Evolutionary conservation across 2,113 vertebrate species (phyloP).

Genomic region (Salminus brasiliensis): DNA sequence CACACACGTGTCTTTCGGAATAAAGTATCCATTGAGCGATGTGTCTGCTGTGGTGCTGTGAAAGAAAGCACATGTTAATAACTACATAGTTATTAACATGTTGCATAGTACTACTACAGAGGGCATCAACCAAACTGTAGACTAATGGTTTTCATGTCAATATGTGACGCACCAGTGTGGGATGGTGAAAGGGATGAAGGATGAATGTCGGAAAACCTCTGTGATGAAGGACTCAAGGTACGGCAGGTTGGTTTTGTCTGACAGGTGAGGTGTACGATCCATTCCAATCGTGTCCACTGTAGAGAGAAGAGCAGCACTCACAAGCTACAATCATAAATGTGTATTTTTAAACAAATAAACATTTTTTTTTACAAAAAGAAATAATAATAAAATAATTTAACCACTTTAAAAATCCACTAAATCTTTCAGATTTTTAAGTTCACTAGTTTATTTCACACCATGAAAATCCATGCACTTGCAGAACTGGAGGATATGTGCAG

Average conservation of each 20-base stretch:
- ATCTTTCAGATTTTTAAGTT: no score
- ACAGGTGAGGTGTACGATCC: conserved; percentile 75
- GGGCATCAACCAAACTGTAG: not conserved
- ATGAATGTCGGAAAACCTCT: conserved; percentile 88
- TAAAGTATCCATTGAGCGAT: conserved; percentile 83
- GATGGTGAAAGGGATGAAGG: conserved; percentile 91
- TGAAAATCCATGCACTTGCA: conserved; percentile 18
- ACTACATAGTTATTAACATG: not conserved
- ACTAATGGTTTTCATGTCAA: not conserved
- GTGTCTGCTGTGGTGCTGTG: conserved; percentile 86
- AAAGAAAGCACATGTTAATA: conserved; percentile 42
- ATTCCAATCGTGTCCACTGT: conserved; percentile 81
- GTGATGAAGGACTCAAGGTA: conserved; percentile 88
- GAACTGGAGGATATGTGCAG: not conserved
- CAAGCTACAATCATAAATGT: not conserved
- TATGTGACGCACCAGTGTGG: conserved; percentile 85
- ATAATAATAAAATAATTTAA: no score
- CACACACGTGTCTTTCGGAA: conserved; percentile 88
- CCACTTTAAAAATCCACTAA: no score
- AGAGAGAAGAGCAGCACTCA: conserved; percentile 3
- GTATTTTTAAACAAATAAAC: no score
- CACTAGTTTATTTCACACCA: no score
- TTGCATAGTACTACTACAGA: conserved; percentile 43
- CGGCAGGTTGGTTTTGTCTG: conserved; percentile 77
- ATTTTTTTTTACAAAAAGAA: no score